Conservation (phyloP, 2,888 invertebrate genomes). For the Eristalis intricaria region DNA sequence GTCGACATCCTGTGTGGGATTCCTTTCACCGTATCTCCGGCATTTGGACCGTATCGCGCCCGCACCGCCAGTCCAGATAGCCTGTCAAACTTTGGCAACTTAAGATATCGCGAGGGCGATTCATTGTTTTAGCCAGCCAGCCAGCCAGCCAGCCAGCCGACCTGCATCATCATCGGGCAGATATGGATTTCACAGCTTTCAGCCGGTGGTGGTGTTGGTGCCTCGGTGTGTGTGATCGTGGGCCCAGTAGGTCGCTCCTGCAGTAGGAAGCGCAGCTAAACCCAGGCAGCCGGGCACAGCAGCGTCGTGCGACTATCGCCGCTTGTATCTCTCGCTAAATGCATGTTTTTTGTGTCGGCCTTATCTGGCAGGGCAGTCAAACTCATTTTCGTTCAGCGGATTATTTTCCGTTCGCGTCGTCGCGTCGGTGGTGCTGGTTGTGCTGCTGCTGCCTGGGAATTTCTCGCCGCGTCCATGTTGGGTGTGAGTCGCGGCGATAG, state of each 20-base stretch:
- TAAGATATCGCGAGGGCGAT: slow-evolving; percentile 69
- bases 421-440: background rate
- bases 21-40: slow-evolving; percentile 64
- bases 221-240: slow-evolving; percentile 18
- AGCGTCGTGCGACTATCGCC: slow-evolving; percentile 65
- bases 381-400: slow-evolving; percentile 71
- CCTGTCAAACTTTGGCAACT: slow-evolving; percentile 70
- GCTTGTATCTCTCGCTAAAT: slow-evolving; percentile 70
- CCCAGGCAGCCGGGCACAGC: slow-evolving; percentile 46
- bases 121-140: slow-evolving; percentile 60
- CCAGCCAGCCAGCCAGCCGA: background rate
- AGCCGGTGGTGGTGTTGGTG: slow-evolving; percentile 1
- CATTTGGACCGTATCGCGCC: slow-evolving; percentile 59
- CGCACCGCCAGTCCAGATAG: slow-evolving; percentile 47
- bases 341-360: slow-evolving; percentile 71
- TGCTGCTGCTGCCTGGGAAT: slow-evolving; percentile 55
- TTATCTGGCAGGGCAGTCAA: slow-evolving; percentile 69
- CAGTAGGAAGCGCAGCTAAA: slow-evolving; percentile 55
- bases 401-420: slow-evolving; percentile 60
- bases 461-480: slow-evolving; percentile 57
- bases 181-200: slow-evolving; percentile 64
- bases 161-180: slow-evolving; percentile 6
- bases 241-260: slow-evolving; percentile 43
- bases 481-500: slow-evolving; percentile 60
- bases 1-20: slow-evolving; percentile 67